Conservation (phyloP, 2,888 invertebrate species). For the Chrysolina haemoptera region DNA sequence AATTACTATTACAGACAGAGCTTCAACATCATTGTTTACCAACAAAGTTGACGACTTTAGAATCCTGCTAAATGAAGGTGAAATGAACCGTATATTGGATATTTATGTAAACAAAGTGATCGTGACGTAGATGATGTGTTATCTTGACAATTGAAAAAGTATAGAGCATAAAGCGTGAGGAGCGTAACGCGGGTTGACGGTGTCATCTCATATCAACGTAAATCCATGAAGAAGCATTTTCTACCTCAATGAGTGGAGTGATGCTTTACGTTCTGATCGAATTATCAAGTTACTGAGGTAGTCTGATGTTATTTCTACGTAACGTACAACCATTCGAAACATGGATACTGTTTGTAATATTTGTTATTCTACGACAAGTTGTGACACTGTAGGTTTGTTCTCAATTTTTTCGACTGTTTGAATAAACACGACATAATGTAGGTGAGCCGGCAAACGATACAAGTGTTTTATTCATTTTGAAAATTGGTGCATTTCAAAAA, state of each 20-base stretch:
- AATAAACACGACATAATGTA: no score
- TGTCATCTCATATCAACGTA: slow-evolving; percentile 59
- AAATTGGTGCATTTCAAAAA: no score
- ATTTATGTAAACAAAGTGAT: slow-evolving; percentile 16
- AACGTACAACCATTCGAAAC: no score
- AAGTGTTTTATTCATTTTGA: no score
- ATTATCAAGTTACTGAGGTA: not conserved
- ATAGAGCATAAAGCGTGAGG: slow-evolving; percentile 60
- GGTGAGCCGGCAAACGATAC: no score
- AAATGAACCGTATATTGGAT: slow-evolving; percentile 9
- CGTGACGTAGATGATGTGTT: slow-evolving; percentile 53
- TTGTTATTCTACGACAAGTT: no score
- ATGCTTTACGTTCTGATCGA: slow-evolving; percentile 3
- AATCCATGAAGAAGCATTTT: slow-evolving; percentile 40
- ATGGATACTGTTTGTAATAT: no score
- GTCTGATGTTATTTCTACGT: no score
- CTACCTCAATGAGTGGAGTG: slow-evolving; percentile 31
- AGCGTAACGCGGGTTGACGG: slow-evolving; percentile 56
- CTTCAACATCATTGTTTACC: slow-evolving; percentile 7
- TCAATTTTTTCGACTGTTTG: no score
- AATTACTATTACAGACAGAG: not conserved
- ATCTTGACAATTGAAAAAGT: slow-evolving; percentile 62
- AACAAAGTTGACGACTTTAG: not conserved
- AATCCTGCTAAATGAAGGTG: not conserved
- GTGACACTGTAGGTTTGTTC: no score